Evolutionary conservation across 2,888 invertebrate genomes (phyloP).

Genomic region (Stenchaetothrips biformis): DNA sequence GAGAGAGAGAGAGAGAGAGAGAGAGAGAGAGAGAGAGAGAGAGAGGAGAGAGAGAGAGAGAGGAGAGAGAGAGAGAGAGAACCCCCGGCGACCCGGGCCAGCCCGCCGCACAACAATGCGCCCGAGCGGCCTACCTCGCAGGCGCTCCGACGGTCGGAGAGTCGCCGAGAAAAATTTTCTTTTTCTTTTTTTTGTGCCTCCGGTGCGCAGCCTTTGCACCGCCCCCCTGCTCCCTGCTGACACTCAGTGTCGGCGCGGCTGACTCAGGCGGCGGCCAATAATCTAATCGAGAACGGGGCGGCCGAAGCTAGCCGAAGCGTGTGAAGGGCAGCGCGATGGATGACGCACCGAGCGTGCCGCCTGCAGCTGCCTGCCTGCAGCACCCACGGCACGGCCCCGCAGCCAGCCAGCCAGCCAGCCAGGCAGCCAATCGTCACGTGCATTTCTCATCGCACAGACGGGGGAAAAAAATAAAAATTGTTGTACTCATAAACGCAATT

Average conservation of each 20-base stretch:
- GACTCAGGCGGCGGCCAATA: not conserved
- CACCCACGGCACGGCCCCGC: no score
- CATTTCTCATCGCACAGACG: not conserved
- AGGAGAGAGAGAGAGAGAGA: not conserved
- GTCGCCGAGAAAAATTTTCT: no score
- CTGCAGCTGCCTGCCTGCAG: no score
- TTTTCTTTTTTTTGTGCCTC: no score
- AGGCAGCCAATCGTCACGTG: no score
- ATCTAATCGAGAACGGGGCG: not conserved
- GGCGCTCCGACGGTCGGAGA: no score
- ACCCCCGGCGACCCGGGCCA: not conserved
- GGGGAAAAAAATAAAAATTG: not conserved
- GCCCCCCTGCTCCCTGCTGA: no score
- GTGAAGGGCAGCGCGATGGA: no score
- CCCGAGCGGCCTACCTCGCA: no score
- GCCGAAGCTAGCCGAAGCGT: not conserved
- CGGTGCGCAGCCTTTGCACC: no score
- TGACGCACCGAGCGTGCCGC: no score
- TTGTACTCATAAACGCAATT: not conserved
- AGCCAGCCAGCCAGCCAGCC: no score
- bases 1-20: not conserved
- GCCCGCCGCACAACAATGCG: not conserved
- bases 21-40: not conserved
- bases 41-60: not conserved
- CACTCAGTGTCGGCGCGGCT: not conserved